Conservation (phyloP, 2,113 vertebrate genomes). For the Melanostigma gelatinosum region DNA sequence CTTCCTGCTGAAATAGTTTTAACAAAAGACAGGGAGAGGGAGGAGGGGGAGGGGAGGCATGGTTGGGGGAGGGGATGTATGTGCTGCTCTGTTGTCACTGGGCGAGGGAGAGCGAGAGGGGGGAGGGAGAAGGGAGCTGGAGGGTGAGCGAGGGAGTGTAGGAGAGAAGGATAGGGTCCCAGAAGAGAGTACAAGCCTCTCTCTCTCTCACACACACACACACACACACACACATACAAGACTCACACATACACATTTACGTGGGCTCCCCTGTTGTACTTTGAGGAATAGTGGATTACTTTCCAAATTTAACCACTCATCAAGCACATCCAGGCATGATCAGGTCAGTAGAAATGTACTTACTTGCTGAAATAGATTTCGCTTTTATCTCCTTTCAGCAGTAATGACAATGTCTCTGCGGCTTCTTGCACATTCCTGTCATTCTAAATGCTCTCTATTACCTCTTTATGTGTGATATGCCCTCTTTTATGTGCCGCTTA, state of each 20-base stretch:
- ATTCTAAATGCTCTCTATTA: conserved; percentile 1
- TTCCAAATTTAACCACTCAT: conserved; percentile 23
- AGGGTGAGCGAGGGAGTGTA: conserved; percentile 63
- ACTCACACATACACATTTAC: conserved; percentile 20
- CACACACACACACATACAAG: conserved; percentile 6
- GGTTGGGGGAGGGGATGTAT: conserved; percentile 70
- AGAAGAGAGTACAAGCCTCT: conserved; percentile 46
- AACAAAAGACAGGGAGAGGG: conserved; percentile 76
- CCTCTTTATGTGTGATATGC: conserved; percentile 4
- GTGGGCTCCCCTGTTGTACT: conserved; percentile 40
- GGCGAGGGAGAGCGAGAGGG: conserved; percentile 45
- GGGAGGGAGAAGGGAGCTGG: conserved; percentile 57
- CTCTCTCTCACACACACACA: conserved; percentile 19
- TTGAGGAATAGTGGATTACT: conserved; percentile 66
- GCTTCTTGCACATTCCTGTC: conserved; percentile 51
- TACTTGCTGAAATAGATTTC: conserved; percentile 15
- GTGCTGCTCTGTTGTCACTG: conserved; percentile 78
- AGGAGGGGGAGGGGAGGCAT: conserved; percentile 56
- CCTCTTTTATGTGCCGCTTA: background rate
- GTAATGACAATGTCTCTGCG: conserved; percentile 28
- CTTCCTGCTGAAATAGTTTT: conserved; percentile 82
- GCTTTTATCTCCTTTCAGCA: conserved; percentile 18
- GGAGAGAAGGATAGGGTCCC: conserved; percentile 69
- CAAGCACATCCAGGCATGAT: conserved; percentile 52
- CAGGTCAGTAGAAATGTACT: conserved; percentile 67